Evolutionary conservation across 2,888 invertebrate genomes (phyloP), one percentile per base, ranked within the genome.

Genomic region (Caenorhabditis virilis): DNA sequence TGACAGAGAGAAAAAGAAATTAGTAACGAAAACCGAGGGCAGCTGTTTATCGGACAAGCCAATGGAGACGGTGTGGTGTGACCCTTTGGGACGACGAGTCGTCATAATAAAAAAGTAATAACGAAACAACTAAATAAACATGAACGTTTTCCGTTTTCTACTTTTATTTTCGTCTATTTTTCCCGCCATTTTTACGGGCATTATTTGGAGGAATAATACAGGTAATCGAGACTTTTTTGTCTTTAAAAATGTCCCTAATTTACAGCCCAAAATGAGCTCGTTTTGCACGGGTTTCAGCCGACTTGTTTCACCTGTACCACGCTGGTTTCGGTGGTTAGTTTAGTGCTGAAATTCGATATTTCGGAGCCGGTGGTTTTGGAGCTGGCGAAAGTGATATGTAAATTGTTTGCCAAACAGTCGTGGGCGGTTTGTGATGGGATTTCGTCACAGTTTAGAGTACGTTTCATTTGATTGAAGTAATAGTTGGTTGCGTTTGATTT

Each of bases 381-480:
- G 22, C 60, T 74, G 4, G 81, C 80, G 3, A 70, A 63, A 1
- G 61, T 74, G 27, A 69, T 81, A 22, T 81, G 81, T 59, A 67
- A 67, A 27, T 47, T 74, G 13, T 79, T 78, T 43, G 77, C 76
- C 2, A 74, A 80, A 38, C 69, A 77, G 26, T 54, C 71, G 30
- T 74, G 72, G 54, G 61, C 67, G 16, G 75, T 82, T 23, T 82
- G 82, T 56, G 67, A 72, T 33, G 82, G 82, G 35, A 81, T 82
- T 33, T 70, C 75, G n/a, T 60, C 73, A 1, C 82, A 82, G 47
- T 82, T 82, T 47, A 51, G 69, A 50, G n/a, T n/a, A n/a, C n/a
- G n/a, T n/a, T n/a, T n/a, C n/a, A n/a, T n/a, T n/a, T n/a, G n/a
- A n/a, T n/a, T n/a, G n/a, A n/a, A n/a, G n/a, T n/a, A n/a, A n/a